Conservation (phyloP, 2,113 vertebrate genomes). For the Chamaetylas fuelleborni region DNA sequence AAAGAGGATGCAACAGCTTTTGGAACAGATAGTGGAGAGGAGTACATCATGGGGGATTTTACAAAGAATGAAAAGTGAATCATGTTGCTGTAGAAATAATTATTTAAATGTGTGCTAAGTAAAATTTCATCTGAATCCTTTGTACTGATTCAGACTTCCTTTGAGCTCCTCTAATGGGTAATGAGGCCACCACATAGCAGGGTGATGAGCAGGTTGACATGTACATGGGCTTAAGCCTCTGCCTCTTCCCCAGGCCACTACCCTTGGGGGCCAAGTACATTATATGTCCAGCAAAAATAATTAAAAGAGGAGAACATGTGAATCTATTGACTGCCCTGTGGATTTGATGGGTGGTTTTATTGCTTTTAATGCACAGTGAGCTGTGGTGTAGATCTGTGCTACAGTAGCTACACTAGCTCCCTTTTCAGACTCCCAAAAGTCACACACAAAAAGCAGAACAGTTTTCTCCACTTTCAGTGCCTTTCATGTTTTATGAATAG, state of each 20-base stretch:
- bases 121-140: slow-evolving; percentile 7
- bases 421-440: background rate
- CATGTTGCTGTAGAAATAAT: slow-evolving; percentile 26
- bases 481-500: background rate
- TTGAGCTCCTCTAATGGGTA: background rate
- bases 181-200: background rate
- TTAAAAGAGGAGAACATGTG: background rate
- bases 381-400: background rate
- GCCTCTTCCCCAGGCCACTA: background rate
- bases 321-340: background rate
- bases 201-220: background rate
- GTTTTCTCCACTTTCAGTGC: background rate
- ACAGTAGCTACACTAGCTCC: background rate
- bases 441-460: background rate
- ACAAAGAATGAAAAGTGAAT: slow-evolving; percentile 15
- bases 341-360: background rate
- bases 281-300: background rate
- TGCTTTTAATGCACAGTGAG: background rate
- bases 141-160: background rate
- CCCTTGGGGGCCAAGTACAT: background rate
- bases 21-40: background rate
- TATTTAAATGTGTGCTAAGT: slow-evolving; percentile 14
- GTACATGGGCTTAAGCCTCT: background rate
- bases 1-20: background rate
- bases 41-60: background rate